Conservation (phyloP, 2,888 invertebrate genomes). For the Orthonevra nobilis region DNA sequence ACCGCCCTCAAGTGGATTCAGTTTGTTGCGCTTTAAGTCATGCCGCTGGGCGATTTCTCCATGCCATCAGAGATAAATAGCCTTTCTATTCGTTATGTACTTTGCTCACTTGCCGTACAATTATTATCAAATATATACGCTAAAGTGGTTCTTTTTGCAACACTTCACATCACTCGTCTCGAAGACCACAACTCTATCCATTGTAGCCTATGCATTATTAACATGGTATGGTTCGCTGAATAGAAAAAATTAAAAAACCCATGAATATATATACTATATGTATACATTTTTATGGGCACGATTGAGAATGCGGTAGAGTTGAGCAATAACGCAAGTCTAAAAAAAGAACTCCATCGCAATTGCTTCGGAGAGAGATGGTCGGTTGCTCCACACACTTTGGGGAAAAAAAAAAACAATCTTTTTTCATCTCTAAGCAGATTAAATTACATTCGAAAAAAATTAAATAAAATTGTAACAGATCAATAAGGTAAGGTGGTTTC, state of each 20-base stretch:
- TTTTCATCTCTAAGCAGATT: slow-evolving; percentile 45
- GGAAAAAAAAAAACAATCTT: too few species aligned
- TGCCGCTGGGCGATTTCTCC: slow-evolving; percentile 43
- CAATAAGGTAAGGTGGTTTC: slow-evolving; percentile 45
- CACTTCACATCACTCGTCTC: slow-evolving; percentile 33
- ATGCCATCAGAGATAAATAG: background rate
- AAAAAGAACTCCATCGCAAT: slow-evolving; percentile 63
- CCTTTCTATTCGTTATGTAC: too few species aligned
- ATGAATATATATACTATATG: too few species aligned
- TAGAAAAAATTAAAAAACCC: slow-evolving; percentile 16
- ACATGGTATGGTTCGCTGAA: slow-evolving; percentile 52
- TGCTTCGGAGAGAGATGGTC: slow-evolving; percentile 50
- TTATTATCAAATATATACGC: slow-evolving; percentile 25
- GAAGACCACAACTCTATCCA: slow-evolving; percentile 10
- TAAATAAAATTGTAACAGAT: slow-evolving; percentile 1
- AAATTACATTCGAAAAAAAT: slow-evolving; percentile 51
- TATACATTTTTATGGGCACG: slow-evolving; percentile 18
- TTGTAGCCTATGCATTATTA: slow-evolving; percentile 1
- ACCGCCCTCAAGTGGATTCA: slow-evolving; percentile 46
- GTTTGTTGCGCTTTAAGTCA: slow-evolving; percentile 4
- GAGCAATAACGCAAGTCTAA: slow-evolving; percentile 60
- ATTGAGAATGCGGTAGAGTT: slow-evolving; percentile 42
- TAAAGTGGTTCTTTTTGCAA: slow-evolving; percentile 61
- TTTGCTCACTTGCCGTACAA: background rate
- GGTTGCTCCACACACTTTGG: slow-evolving; percentile 37